These are phyloP conservation scores for Brachyrhaphis roseni DNA, from an alignment of 2,797 vertebrate species.

Conservation along the genomic window DNA sequence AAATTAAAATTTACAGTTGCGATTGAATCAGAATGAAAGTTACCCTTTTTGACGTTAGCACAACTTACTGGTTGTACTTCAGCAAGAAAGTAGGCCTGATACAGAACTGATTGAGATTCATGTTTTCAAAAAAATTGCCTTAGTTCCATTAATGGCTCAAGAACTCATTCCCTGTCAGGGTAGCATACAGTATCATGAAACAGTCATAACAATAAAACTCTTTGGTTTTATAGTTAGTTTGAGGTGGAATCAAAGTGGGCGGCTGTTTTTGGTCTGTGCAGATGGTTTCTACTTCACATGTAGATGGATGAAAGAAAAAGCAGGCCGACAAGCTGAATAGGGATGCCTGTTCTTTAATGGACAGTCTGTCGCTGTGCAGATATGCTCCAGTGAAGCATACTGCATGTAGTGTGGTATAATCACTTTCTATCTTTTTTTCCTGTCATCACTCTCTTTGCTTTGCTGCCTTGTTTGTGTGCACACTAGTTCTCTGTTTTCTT, in stretches of 20 bases:
- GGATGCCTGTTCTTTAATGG: conserved; percentile 72
- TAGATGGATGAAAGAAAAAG: conserved; percentile 58
- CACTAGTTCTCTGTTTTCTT: conserved; percentile 56
- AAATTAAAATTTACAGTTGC: background rate
- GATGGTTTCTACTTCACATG: conserved; percentile 46
- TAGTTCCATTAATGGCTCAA: background rate
- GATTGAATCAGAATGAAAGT: background rate
- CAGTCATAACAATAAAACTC: background rate
- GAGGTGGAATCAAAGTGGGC: conserved; percentile 28
- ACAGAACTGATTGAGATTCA: background rate
- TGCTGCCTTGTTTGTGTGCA: conserved; percentile 69
- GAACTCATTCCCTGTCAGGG: background rate
- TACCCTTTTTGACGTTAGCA: background rate
- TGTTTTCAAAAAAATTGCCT: background rate
- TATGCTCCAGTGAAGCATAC: conserved; percentile 79
- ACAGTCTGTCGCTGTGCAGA: conserved; percentile 71
- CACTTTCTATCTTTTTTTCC: conserved; percentile 68
- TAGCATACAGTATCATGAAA: background rate
- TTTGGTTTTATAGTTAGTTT: conserved; percentile 1
- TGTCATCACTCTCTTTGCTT: conserved; percentile 68
- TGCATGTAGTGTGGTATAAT: conserved; percentile 72
- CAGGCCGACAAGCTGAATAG: conserved; percentile 57
- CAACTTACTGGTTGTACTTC: background rate
- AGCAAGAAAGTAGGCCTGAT: background rate
- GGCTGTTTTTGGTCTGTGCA: conserved; percentile 42